A percentile compares a stretch with the other conserved stretches of the same genome.
These are phyloP conservation scores for Amiota communis DNA, from an alignment of 2,888 invertebrate species.

Conservation along the genomic window DNA sequence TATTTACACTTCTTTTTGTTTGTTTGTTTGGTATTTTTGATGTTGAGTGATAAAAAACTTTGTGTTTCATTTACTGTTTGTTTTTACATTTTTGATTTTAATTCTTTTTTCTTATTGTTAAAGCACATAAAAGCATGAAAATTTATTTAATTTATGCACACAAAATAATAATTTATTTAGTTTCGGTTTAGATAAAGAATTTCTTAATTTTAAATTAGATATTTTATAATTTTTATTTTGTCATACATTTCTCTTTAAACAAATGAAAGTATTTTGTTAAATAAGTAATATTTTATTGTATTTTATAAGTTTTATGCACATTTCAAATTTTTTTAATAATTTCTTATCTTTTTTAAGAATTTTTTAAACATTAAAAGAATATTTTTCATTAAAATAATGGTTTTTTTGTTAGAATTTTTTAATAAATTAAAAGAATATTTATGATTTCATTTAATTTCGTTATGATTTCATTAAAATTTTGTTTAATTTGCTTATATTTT, in stretches of 20 bases:
- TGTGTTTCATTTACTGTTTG: slow-evolving; percentile 9
- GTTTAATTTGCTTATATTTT: slow-evolving; percentile 34
- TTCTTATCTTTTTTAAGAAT: slow-evolving; percentile 8
- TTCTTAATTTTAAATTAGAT: neutral
- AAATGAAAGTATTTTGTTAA: too few species aligned
- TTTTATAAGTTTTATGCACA: neutral
- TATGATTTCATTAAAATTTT: slow-evolving; percentile 40
- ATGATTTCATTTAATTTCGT: slow-evolving; percentile 6
- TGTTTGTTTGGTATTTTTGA: neutral
- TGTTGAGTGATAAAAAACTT: neutral
- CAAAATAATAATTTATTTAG: neutral
- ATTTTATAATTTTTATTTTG: neutral
- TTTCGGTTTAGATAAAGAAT: neutral
- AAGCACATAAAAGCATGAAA: neutral
- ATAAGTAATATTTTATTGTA: neutral
- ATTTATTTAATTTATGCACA: too few species aligned
- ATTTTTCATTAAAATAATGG: neutral
- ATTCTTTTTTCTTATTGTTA: neutral
- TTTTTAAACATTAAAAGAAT: too few species aligned
- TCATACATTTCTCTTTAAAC: too few species aligned
- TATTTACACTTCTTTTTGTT: neutral
- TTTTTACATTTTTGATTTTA: neutral
- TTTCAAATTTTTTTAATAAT: neutral
- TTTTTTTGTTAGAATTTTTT: too few species aligned
- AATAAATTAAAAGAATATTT: too few species aligned